Percentiles rank a stretch among this genome's conserved stretches.
These are phyloP conservation scores for Ambastaia sidthimunki DNA, from an alignment of 2,797 vertebrate species.

Conservation along the genomic window DNA sequence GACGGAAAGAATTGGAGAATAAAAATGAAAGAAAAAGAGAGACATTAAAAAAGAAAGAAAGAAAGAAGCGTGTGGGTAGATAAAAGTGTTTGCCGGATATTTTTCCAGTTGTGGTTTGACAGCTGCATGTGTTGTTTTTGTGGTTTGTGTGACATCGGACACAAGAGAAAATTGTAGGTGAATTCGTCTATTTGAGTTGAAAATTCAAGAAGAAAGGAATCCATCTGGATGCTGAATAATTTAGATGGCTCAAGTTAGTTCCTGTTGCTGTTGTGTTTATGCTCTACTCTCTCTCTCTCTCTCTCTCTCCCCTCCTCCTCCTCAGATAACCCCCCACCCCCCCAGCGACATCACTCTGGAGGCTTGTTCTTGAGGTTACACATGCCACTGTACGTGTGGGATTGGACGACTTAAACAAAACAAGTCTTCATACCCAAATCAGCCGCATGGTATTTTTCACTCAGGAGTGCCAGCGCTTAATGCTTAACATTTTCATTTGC, in stretches of 20 bases:
- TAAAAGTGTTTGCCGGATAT: conserved; percentile 13
- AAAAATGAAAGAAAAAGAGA: not conserved
- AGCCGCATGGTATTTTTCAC: conserved; percentile 23
- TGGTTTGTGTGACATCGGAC: conserved; percentile 24
- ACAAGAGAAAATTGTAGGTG: conserved; percentile 58
- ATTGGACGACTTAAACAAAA: conserved; percentile 51
- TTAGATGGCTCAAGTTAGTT: conserved; percentile 99
- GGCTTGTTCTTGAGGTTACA: conserved; percentile 81
- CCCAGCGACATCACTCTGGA: conserved; percentile 80
- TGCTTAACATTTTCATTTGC: conserved; percentile 25
- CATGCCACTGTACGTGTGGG: conserved; percentile 72
- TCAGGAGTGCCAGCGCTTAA: not conserved
- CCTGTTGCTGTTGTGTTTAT: conserved; percentile 95
- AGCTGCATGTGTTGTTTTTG: conserved; percentile 26
- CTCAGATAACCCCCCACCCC: conserved; percentile 62
- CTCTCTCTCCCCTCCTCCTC: conserved; percentile 69
- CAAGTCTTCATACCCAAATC: conserved; percentile 38
- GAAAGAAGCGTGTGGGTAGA: not conserved
- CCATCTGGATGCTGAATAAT: conserved; percentile 99
- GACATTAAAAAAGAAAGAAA: not conserved
- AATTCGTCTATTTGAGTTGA: conserved; percentile 77
- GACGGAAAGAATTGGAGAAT: not conserved
- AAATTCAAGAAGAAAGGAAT: conserved; percentile 93
- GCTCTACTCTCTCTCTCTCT: conserved; percentile 73
- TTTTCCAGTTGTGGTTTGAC: conserved; percentile 36